Evolutionary conservation across 1,140 invertebrate genomes (phyloP).

Genomic region (Bombus vancouverensis): DNA sequence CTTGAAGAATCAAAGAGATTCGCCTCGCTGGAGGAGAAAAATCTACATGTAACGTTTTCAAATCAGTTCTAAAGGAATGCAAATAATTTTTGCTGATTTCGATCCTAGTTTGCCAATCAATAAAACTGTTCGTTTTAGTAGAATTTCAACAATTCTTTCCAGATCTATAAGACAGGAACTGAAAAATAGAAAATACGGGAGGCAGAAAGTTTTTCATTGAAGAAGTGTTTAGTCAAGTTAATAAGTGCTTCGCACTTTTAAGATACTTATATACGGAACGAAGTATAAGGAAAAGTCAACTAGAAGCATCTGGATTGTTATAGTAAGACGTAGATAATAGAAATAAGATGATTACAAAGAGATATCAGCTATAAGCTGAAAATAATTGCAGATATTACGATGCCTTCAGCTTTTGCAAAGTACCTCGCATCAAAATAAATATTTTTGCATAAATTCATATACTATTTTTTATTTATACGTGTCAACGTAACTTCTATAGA

Average conservation of each 20-base stretch:
- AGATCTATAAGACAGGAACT: background rate
- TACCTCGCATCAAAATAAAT: too few species aligned
- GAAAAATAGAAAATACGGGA: background rate
- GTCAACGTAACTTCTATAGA: too few species aligned
- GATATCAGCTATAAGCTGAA: background rate
- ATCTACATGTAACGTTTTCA: background rate
- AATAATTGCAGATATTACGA: background rate
- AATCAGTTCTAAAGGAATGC: background rate
- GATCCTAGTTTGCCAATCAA: too few species aligned
- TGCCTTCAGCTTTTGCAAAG: background rate
- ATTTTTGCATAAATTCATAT: too few species aligned
- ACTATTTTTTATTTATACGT: too few species aligned
- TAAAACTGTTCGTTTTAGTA: background rate
- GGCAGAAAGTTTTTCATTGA: too few species aligned
- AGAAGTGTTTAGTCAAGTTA: background rate
- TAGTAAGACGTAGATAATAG: background rate
- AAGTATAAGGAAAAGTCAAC: background rate
- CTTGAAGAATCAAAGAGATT: background rate
- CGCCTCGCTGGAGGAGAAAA: background rate
- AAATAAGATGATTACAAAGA: background rate
- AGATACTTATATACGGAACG: background rate
- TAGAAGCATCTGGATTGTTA: background rate
- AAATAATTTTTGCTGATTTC: background rate
- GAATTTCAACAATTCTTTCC: background rate
- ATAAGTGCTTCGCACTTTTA: constrained; percentile 15